A percentile compares a stretch with the other conserved stretches of the same genome.
phyloP scores from a whole-genome alignment of 2,888 invertebrate species.

The Cyrtodaria siliqua region DNA sequence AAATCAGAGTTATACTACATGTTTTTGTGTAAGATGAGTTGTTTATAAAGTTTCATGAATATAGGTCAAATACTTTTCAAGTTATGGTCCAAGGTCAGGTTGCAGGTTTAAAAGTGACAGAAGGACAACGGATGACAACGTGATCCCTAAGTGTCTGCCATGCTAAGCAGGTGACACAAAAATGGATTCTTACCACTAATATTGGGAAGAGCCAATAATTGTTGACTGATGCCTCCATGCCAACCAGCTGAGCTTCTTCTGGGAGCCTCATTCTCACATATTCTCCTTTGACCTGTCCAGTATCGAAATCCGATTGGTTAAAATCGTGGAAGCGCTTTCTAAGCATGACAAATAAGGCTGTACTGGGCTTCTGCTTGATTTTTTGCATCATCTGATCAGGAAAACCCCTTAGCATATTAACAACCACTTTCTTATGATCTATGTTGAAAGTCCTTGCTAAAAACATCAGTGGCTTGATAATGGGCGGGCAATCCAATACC shows the following conservation, averaged over 20 bases:
- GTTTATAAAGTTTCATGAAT: no score
- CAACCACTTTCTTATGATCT: conserved; percentile 80
- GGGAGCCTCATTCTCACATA: conserved; percentile 82
- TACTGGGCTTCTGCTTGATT: conserved; percentile 82
- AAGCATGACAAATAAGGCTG: conserved; percentile 82
- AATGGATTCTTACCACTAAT: conserved; percentile 83
- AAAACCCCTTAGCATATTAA: conserved; percentile 83
- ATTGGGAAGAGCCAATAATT: conserved; percentile 86
- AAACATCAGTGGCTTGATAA: conserved; percentile 74
- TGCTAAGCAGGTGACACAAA: no score
- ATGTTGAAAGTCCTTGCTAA: conserved; percentile 67
- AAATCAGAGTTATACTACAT: no score
- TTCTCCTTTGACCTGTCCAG: conserved; percentile 79
- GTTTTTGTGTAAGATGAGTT: no score
- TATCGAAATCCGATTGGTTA: conserved; percentile 68
- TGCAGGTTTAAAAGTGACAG: no score
- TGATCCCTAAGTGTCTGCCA: no score
- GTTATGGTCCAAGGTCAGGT: no score
- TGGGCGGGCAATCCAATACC: conserved; percentile 75
- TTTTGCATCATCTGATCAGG: conserved; percentile 78
- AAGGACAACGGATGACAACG: no score
- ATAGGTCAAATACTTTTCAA: no score
- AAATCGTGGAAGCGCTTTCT: conserved; percentile 73
- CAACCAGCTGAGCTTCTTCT: conserved; percentile 78
- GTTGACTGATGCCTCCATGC: conserved; percentile 77